phyloP scores from a whole-genome alignment of 2,113 vertebrate species.

The Phoenicopterus ruber region DNA sequence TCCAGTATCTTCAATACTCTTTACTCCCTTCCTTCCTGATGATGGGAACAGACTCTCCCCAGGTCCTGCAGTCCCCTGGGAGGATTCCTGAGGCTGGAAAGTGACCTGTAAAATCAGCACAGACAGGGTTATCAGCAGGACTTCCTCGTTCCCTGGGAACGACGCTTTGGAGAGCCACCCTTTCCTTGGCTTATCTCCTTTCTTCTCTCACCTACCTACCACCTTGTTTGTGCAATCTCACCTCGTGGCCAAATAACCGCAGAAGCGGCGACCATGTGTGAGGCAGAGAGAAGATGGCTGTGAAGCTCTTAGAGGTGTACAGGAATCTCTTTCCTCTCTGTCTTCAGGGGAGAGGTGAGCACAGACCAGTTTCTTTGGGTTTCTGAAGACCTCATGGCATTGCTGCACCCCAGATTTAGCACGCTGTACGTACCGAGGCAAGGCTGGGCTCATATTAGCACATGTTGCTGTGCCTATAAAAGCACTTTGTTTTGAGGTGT shows the following conservation, averaged over 20 bases:
- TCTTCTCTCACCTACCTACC: neutral
- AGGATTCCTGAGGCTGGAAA: neutral
- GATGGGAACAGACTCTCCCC: neutral
- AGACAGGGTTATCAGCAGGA: neutral
- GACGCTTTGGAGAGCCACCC: fast-evolving
- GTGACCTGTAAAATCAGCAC: neutral
- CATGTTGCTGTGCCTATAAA: neutral
- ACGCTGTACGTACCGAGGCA: neutral
- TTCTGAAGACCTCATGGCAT: neutral
- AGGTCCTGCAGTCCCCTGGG: neutral
- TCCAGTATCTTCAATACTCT: neutral
- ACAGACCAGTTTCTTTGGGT: neutral
- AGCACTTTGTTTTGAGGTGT: neutral
- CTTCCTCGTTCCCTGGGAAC: neutral
- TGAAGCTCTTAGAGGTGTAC: neutral
- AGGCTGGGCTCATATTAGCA: neutral
- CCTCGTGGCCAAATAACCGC: neutral
- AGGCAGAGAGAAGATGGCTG: neutral
- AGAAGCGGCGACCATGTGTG: neutral
- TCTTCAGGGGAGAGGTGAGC: neutral
- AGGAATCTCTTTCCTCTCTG: neutral
- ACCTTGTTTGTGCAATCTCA: neutral
- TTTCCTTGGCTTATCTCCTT: neutral
- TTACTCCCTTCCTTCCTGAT: neutral
- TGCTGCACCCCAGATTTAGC: neutral